phyloP scores from a whole-genome alignment of 2,797 vertebrate genomes.

The Trichosurus vulpecula region DNA sequence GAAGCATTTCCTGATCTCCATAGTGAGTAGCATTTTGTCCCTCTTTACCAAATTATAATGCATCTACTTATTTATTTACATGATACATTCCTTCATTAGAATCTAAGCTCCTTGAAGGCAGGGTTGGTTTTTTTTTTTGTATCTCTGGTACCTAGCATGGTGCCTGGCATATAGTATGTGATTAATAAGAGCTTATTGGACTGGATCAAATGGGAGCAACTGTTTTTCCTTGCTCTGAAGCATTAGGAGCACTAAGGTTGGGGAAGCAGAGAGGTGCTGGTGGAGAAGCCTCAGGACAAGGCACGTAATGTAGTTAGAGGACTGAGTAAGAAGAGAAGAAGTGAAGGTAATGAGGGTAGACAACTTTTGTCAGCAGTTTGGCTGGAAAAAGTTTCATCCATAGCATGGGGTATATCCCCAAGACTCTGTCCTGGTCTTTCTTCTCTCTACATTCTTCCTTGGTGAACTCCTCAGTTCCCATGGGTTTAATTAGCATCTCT shows the following conservation, averaged over 20 bases:
- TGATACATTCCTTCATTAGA: not conserved
- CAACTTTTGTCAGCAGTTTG: not conserved
- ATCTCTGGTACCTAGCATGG: not conserved
- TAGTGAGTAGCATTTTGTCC: not conserved
- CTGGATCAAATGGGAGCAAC: not conserved
- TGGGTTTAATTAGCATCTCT: not conserved
- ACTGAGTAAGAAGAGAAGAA: not conserved
- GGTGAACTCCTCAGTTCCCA: not conserved
- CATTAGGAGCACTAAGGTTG: not conserved
- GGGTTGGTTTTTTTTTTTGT: not conserved
- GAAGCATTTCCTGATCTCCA: not conserved
- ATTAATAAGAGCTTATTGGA: not conserved
- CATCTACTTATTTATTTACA: not conserved
- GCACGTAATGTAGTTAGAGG: not conserved
- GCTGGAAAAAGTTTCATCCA: not conserved
- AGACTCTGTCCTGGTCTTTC: not conserved
- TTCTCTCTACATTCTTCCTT: not conserved
- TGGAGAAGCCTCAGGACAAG: not conserved
- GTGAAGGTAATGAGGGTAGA: not conserved
- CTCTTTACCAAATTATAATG: not conserved
- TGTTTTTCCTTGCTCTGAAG: not conserved
- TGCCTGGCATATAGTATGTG: not conserved
- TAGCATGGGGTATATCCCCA: not conserved
- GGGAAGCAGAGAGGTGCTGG: not conserved
- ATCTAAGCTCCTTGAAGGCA: not conserved